Evolutionary conservation across 2,888 invertebrate species (phyloP).

Genomic region (Luperina testacea): DNA sequence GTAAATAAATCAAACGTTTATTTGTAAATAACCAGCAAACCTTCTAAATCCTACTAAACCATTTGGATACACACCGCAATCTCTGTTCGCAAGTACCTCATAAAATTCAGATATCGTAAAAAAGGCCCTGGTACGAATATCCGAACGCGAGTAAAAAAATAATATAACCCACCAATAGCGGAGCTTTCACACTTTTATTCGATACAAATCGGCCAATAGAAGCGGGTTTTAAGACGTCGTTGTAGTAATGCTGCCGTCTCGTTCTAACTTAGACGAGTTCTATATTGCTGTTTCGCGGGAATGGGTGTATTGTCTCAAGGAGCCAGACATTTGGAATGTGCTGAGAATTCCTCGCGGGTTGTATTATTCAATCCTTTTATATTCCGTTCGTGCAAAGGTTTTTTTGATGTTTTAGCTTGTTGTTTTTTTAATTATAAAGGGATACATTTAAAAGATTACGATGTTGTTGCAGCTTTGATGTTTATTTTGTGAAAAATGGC

Average conservation of each 20-base stretch:
- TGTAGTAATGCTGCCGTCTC: slow-evolving; percentile 73
- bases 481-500: slow-evolving; percentile 18
- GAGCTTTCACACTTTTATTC: slow-evolving; percentile 70
- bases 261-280: slow-evolving; percentile 69
- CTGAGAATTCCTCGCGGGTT: slow-evolving; percentile 26
- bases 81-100: slow-evolving; percentile 68
- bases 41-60: slow-evolving; percentile 57
- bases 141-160: slow-evolving; percentile 62
- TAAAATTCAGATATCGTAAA: slow-evolving; percentile 72
- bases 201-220: slow-evolving; percentile 78
- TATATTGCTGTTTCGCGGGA: slow-evolving; percentile 60
- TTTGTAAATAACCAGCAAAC: slow-evolving; percentile 42
- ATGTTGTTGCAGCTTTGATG: slow-evolving; percentile 39
- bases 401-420: slow-evolving; percentile 21
- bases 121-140: slow-evolving; percentile 62
- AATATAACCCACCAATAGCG: slow-evolving; percentile 71
- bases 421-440: slow-evolving; percentile 24
- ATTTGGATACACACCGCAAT: slow-evolving; percentile 68
- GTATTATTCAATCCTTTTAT: slow-evolving; percentile 43
- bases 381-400: slow-evolving; percentile 23
- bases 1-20: slow-evolving; percentile 52
- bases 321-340: slow-evolving; percentile 20
- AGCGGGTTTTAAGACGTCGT: slow-evolving; percentile 76
- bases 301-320: slow-evolving; percentile 67
- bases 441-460: slow-evolving; percentile 44